Percentiles rank a stretch among this genome's conserved stretches.
Evolutionary conservation across 2,797 vertebrate genomes (phyloP).

Genomic region (Harpagifer antarcticus): DNA sequence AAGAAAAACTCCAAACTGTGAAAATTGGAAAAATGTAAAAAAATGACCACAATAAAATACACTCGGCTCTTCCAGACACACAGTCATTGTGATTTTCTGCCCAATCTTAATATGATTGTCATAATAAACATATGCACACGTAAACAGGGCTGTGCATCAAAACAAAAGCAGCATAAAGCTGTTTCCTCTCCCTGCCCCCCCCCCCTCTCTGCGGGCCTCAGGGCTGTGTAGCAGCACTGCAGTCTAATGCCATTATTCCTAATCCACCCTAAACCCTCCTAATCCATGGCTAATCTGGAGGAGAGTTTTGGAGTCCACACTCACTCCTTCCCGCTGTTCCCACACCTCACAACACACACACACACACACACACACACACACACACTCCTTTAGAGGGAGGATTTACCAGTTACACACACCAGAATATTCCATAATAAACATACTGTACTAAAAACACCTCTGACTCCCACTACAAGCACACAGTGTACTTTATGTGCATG

Average conservation of each 20-base stretch:
- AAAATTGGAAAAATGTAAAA: constrained; percentile 23
- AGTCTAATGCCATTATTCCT: constrained; percentile 85
- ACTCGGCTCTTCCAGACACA: constrained; percentile 14
- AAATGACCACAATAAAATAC: constrained; percentile 37
- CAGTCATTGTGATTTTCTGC: constrained; percentile 36
- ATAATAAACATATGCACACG: constrained; percentile 41
- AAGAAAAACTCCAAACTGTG: constrained; percentile 12
- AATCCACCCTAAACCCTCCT: constrained; percentile 84
- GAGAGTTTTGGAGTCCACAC: constrained; percentile 81
- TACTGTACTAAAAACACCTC: constrained; percentile 49
- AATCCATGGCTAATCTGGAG: constrained; percentile 84
- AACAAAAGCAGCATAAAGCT: constrained; percentile 71
- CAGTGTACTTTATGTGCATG: constrained; percentile 42
- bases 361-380: constrained; percentile 27
- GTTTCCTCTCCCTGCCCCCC: constrained; percentile 64
- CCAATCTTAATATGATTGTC: constrained; percentile 55
- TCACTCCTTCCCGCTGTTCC: constrained; percentile 77
- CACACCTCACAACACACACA: constrained; percentile 61
- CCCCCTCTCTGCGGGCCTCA: constrained; percentile 68
- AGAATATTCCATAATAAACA: constrained; percentile 61
- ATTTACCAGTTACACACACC: constrained; percentile 70
- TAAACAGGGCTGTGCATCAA: constrained; percentile 60
- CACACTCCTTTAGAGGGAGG: constrained; percentile 64
- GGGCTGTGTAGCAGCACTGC: constrained; percentile 75
- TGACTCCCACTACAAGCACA: constrained; percentile 53